Evolutionary conservation across 1,140 invertebrate species (phyloP).

Genomic region (Megalopta genalis): DNA sequence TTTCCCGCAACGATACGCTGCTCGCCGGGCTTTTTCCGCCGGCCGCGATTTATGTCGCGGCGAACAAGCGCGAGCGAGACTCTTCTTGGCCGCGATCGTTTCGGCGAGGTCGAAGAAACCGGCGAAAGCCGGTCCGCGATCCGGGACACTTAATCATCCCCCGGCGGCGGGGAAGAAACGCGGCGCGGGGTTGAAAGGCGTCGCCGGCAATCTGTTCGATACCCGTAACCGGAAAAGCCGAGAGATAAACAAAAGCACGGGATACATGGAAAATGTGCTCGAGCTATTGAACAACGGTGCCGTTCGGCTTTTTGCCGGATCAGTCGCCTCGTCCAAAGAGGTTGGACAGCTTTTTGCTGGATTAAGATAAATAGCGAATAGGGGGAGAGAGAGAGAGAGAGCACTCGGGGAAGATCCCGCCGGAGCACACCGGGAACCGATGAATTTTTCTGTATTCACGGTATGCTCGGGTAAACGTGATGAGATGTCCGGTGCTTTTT

Average conservation of each 20-base stretch:
- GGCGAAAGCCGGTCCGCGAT: not conserved
- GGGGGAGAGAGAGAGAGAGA: too few species aligned
- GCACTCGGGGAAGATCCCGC: not conserved
- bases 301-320: not conserved
- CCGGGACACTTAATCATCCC: conserved; percentile 15
- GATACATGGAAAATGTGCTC: not conserved
- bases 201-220: not conserved
- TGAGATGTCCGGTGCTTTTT: too few species aligned
- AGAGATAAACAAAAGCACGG: not conserved
- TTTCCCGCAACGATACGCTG: conserved; percentile 18
- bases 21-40: conserved; percentile 7
- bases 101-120: not conserved
- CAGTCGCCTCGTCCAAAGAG: not conserved
- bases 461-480: too few species aligned
- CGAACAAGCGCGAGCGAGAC: not conserved
- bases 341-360: not conserved
- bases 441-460: not conserved
- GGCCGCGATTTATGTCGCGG: conserved; percentile 19
- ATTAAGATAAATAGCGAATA: not conserved
- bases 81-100: conserved; percentile 3
- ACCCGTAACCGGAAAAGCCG: not conserved
- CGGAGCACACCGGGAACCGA: too few species aligned
- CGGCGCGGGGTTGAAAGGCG: not conserved
- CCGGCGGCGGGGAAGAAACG: not conserved
- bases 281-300: not conserved